A percentile compares a stretch with the other conserved stretches of the same genome.
These are phyloP conservation scores for Notolabrus celidotus DNA, from an alignment of 2,797 vertebrate species.

Conservation along the genomic window DNA sequence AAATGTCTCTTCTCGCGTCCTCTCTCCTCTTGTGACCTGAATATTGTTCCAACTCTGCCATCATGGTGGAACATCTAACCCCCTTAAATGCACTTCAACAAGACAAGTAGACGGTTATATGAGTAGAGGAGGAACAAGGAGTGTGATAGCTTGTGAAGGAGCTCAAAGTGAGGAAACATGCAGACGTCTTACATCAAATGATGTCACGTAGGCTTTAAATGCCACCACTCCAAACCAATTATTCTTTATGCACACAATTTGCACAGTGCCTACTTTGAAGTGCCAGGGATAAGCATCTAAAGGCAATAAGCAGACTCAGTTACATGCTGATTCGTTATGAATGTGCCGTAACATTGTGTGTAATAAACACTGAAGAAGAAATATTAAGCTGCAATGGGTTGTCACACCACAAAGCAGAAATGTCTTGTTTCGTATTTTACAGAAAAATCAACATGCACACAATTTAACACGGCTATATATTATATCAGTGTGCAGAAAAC, in stretches of 20 bases:
- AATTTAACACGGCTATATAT: no score
- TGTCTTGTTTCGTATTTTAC: no score
- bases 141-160: neutral
- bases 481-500: no score
- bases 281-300: neutral
- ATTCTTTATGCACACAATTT: neutral
- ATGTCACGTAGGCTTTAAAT: neutral
- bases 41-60: neutral
- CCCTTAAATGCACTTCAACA: neutral
- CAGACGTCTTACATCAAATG: neutral
- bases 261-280: neutral
- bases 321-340: neutral
- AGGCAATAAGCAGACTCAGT: neutral
- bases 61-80: neutral
- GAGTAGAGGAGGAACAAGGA: neutral
- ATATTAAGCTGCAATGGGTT: no score
- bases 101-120: neutral
- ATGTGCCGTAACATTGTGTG: neutral
- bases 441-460: no score
- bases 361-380: no score
- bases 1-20: neutral
- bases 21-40: neutral
- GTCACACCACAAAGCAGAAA: no score
- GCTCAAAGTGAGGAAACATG: neutral
- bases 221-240: neutral